phyloP scores from a whole-genome alignment of 2,797 vertebrate genomes.

The Hypotaenidia okinawae region DNA sequence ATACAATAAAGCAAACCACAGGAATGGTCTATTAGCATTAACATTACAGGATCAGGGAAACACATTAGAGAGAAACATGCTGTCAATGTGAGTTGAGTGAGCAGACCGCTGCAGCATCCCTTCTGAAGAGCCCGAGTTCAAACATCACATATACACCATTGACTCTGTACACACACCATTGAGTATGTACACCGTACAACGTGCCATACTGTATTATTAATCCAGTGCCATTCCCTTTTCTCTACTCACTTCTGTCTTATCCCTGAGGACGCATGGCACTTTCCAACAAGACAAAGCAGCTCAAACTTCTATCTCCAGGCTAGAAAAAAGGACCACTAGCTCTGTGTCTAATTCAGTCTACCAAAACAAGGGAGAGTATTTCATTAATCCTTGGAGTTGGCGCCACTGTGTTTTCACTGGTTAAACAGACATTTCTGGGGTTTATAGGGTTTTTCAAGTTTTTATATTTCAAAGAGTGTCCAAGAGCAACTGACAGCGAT shows the following conservation, averaged over 20 bases:
- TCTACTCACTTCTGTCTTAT: neutral
- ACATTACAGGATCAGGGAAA: neutral
- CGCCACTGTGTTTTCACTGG: neutral
- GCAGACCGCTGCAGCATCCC: neutral
- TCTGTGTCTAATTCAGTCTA: neutral
- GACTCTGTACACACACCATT: neutral
- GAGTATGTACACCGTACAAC: neutral
- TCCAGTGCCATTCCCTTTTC: neutral
- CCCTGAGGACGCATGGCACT: neutral
- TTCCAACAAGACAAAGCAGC: neutral
- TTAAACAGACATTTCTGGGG: neutral
- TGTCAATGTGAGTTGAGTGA: neutral
- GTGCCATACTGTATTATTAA: neutral
- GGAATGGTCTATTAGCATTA: constrained; percentile 10
- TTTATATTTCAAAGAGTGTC: neutral
- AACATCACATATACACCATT: neutral
- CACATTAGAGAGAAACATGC: neutral
- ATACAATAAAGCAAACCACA: constrained; percentile 15
- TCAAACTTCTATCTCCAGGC: neutral
- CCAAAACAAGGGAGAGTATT: neutral
- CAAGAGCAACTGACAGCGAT: neutral
- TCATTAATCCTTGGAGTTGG: neutral
- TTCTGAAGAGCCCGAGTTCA: neutral
- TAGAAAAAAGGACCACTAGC: neutral
- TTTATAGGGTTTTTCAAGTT: neutral